Evolutionary conservation across 2,113 vertebrate genomes (phyloP), one percentile per base, ranked within the genome.

Genomic region (Anseranas semipalmata): DNA sequence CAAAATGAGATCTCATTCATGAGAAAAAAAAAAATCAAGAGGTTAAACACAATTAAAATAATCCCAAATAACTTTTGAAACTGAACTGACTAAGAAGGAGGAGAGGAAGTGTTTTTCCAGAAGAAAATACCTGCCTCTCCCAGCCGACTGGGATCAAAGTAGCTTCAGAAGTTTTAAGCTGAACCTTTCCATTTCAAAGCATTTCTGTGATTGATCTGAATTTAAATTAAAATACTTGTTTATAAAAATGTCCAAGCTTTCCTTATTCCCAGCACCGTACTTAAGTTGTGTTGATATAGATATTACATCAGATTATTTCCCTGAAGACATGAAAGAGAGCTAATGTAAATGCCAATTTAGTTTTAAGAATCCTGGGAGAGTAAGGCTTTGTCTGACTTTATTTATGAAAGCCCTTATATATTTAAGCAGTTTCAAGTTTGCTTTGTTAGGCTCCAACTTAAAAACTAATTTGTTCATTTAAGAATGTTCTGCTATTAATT

Each of bases 301-400:
- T 89, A 96, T 62, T 93, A 91, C 76, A 85, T 58, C 85, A 76
- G 74, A 85, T 93, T 95, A 89, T 96, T 96, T 93, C 94, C 95
- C 95, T 80, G 67, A 95, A 93, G 92, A 89, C 80, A 60, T 66
- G 45, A 92, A 91, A 94, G 73, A 84, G 73, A 87, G 52, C 91
- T 95, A 89, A 97, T 76, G 88, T 76, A 96, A 96, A 96, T 85
- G 86, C 46, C 89, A 95, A 95, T 95, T 95, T 91, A 82, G 87
- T 89, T 95, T 97, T 90, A 96, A 81, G 80, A 92, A 93, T 87
- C 66, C 83, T 75, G 10, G 9, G 90, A 93, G 90, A 94, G 17
- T 58, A 87, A 89, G 6, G 46, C 67, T 89, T 81, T 82, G 83
- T 87, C 80, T 92, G 80, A 73, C 83, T 96, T 94, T 86, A 90